These are phyloP conservation scores for Fratercula arctica DNA, from an alignment of 2,797 vertebrate genomes.

Conservation along the genomic window DNA sequence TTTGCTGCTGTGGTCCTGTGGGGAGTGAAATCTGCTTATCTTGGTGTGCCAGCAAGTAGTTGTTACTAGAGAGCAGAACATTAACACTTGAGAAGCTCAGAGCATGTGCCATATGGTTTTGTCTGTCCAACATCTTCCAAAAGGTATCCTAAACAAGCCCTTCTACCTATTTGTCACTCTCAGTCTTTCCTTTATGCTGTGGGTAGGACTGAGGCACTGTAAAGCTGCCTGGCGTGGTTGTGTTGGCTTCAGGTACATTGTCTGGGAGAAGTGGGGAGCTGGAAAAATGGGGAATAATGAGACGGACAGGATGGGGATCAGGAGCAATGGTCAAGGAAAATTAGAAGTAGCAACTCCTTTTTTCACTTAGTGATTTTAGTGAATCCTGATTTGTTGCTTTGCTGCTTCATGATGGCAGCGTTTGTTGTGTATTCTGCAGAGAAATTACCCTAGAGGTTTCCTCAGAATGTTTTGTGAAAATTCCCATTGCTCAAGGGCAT, in stretches of 20 bases:
- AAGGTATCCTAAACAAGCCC: neutral
- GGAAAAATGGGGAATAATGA: neutral
- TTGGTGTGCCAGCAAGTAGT: neutral
- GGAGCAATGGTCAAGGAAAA: neutral
- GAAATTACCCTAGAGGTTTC: conserved; percentile 27
- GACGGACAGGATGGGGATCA: neutral
- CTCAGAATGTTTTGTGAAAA: conserved; percentile 8
- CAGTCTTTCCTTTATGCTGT: neutral
- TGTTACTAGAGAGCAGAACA: neutral
- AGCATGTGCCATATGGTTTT: neutral
- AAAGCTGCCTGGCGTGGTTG: neutral
- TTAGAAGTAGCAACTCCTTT: neutral
- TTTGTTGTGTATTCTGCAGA: neutral
- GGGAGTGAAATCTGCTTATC: conserved; percentile 55
- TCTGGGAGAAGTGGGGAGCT: neutral
- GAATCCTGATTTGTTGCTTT: neutral
- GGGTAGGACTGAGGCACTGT: neutral
- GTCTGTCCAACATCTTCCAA: neutral
- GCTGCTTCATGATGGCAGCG: neutral
- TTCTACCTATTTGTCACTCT: neutral
- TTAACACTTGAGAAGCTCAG: neutral
- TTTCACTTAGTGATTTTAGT: neutral
- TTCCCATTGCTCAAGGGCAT: conserved; percentile 43
- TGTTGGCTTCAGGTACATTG: neutral
- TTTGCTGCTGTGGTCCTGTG: neutral